Evolutionary conservation across 1,140 invertebrate genomes (phyloP), one percentile per base, ranked within the genome.

Genomic region (Spodoptera frugiperda): DNA sequence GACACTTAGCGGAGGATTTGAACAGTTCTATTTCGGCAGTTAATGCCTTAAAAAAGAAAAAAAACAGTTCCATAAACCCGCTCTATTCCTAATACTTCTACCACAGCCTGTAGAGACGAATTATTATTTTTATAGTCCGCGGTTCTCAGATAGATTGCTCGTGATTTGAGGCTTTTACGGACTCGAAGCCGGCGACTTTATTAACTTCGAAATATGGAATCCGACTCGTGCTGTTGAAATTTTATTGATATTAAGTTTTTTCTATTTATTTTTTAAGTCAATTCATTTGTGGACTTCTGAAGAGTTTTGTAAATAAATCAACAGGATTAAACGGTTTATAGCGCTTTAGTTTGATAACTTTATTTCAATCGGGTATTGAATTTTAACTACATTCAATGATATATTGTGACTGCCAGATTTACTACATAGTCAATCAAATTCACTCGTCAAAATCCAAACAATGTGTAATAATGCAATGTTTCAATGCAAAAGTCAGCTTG

Each of bases 51-150:
- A n/a, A n/a, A n/a, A n/a, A n/a, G n/a, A n/a, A 30, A 30, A 3
- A 30, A 2, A 30, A 30, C 25, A 30, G 25, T 5, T 30, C 5
- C 5, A 30, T 30, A 2, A 5, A 39, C 30, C 3, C 57, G 30
- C 30, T 17, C 5, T 61, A 4, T 44, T 14, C n/a, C 30, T 12
- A 0, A 3, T 12, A 12, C 39, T 49, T n/a, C 12, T 15, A 30
- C 78, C 75, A 53, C 48, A 61, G 21, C 12, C 75, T 76, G 78
- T 81, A 76, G 80, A 88, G 85, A 87, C 82, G 86, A 90, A 88
- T 90, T 90, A 90, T 89, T 90, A 90, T 90, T 90, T 90, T 90
- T 90, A 90, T 89, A 89, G 86, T 88, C 86, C 85, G 79, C 80
- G 82, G 81, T 87, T 78, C 83, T 87, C 82, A 83, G 82, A 89